These are phyloP conservation scores for Parnassius orleans DNA, from an alignment of 2,888 invertebrate species.

Conservation along the genomic window DNA sequence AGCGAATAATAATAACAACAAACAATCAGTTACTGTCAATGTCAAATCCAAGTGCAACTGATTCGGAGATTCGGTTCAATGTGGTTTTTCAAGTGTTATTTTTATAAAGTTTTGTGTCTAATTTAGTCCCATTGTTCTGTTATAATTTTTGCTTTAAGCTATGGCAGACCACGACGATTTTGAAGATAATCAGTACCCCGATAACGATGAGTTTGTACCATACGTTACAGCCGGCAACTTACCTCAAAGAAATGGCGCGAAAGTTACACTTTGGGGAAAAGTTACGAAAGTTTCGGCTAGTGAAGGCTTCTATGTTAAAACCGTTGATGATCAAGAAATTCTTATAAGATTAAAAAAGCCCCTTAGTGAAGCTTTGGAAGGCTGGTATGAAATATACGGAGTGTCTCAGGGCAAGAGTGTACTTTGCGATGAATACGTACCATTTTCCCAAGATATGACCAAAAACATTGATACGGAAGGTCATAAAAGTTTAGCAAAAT, in stretches of 20 bases:
- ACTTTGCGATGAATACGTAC: conserved; percentile 69
- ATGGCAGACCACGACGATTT: conserved; percentile 73
- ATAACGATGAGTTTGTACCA: conserved; percentile 72
- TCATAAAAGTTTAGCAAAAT: conserved; percentile 63
- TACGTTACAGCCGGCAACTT: conserved; percentile 73
- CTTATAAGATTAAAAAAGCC: conserved; percentile 62
- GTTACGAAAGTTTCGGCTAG: conserved; percentile 68
- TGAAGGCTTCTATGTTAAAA: conserved; percentile 71
- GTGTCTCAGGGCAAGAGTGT: conserved; percentile 70
- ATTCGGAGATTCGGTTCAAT: too few relatives aligned
- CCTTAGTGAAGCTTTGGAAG: conserved; percentile 64
- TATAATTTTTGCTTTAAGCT: not conserved
- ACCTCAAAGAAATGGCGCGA: conserved; percentile 69
- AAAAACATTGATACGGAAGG: conserved; percentile 69
- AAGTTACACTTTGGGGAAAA: conserved; percentile 72
- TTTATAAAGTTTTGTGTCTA: too few relatives aligned
- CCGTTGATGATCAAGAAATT: conserved; percentile 73
- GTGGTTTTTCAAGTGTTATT: too few relatives aligned
- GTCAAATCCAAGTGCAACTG: too few relatives aligned
- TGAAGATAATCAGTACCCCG: conserved; percentile 73
- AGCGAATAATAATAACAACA: too few relatives aligned
- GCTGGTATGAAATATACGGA: conserved; percentile 75
- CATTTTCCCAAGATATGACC: conserved; percentile 60
- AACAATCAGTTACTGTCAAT: too few relatives aligned
- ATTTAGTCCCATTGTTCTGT: too few relatives aligned